Base-by-base conservation (phyloP, 1,140 invertebrate species). In the Thereuonema tuberculata region DNA sequence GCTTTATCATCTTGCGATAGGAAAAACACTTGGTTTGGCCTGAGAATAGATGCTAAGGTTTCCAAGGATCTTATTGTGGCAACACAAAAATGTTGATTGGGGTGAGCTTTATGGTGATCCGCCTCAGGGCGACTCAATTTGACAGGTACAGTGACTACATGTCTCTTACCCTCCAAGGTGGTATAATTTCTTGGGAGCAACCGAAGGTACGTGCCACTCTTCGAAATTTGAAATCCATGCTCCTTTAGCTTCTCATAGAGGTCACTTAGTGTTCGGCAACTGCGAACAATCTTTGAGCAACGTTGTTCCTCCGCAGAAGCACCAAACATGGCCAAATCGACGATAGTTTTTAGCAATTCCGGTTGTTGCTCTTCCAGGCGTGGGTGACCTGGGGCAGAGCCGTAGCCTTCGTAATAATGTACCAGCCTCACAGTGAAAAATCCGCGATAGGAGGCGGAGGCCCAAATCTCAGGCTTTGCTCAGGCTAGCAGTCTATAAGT, bases 1-100 rank as follows among this genome's bases (percentile, higher is more conserved):
- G 70, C 68, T 67, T 76, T 76, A 56, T 75, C 74, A 66, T 75
- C 71, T 61, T 73, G 69, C 26, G 56, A 63, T 1, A 72, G 17
- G 55, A 67, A 68, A 48, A 63, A 64, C 12, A 70, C 65, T 31
- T 64, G 47, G 24, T 65, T 50, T n/a, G 62, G 59, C n/a, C 69
- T 68, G n/a, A 70, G 28, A 37, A 66, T 29, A 12, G 55, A 52
- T 12, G 62, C 60, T 12, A 70, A 28, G 12, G 64, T 43, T 49
- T 67, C 59, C 15, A 70, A 61, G 60, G 62, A 61, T 2, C 61
- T 58, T 1, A 70, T 65, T n/a, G 64, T 61, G 21, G 66, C 61
- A n/a, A 21, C 54, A 20, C 48, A 52, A 67, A 70, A 70, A 14
- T 64, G 23, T 28, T 56, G 20, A 63, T 71, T 67, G 20, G 52